Evolutionary conservation across 2,888 invertebrate genomes (phyloP).

Genomic region (Meta bourneti): DNA sequence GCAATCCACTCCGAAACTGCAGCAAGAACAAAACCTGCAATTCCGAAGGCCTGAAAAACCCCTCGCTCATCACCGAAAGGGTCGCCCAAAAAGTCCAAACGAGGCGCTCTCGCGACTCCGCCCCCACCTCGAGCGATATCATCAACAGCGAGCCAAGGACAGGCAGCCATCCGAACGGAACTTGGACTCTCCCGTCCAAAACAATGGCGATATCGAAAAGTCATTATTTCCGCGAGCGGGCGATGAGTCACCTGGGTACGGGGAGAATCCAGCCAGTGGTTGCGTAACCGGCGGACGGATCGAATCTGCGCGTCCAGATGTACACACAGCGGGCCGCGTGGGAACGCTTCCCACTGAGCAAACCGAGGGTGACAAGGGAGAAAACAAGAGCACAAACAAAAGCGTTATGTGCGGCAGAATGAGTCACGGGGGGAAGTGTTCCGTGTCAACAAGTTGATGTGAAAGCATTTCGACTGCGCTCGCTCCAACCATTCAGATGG

Average conservation of each 20-base stretch:
- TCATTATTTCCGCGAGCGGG: constrained; percentile 57
- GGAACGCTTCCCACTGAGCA: constrained; percentile 38
- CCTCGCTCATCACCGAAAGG: background rate
- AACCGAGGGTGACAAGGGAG: constrained; percentile 36
- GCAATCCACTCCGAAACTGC: too few relatives aligned
- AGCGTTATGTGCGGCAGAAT: background rate
- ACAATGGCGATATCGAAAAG: constrained; percentile 60
- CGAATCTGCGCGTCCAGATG: constrained; percentile 1
- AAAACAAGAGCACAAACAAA: constrained; percentile 31
- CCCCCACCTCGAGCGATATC: background rate
- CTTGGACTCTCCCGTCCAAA: constrained; percentile 23
- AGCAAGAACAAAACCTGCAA: too few relatives aligned
- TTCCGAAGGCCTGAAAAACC: background rate
- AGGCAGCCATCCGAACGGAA: background rate
- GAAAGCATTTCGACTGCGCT: background rate
- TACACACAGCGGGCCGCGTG: background rate
- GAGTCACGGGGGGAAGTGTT: background rate
- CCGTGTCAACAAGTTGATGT: background rate
- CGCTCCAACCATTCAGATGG: too few relatives aligned
- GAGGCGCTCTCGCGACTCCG: background rate
- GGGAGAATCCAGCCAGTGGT: constrained; percentile 7
- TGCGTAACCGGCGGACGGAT: constrained; percentile 9
- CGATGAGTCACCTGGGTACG: constrained; percentile 23
- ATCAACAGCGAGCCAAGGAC: too few relatives aligned
- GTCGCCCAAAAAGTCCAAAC: too few relatives aligned